These are phyloP conservation scores for Lepidurus packardi DNA, from an alignment of 1,140 invertebrate genomes.

Conservation along the genomic window DNA sequence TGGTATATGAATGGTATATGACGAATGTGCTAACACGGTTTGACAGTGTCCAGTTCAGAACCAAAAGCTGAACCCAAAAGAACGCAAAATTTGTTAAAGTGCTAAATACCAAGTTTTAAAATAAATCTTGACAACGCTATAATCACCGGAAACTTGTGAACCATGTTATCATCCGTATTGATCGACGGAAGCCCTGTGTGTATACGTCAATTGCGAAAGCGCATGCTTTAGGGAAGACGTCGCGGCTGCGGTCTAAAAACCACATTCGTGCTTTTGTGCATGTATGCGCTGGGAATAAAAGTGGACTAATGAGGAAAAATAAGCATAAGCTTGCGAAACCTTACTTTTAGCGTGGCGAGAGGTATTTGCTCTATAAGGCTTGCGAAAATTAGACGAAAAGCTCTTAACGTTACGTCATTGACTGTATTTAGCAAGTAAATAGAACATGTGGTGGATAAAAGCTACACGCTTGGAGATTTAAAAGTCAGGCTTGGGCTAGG, in stretches of 20 bases:
- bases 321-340: neutral
- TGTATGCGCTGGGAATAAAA: neutral
- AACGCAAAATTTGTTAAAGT: too few species aligned
- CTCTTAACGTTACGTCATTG: neutral
- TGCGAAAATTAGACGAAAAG: too few species aligned
- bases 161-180: conserved; percentile 19
- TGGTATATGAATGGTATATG: too few species aligned
- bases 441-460: too few species aligned
- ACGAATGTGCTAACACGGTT: too few species aligned
- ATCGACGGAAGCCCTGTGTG: neutral
- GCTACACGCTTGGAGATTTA: too few species aligned
- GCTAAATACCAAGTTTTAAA: neutral
- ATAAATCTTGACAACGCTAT: neutral
- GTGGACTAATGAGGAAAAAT: neutral
- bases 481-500: too few species aligned
- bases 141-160: conserved; percentile 9
- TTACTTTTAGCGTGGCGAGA: too few species aligned
- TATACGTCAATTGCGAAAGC: neutral
- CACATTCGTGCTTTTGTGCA: neutral
- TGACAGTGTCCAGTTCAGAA: too few species aligned
- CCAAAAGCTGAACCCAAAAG: too few species aligned
- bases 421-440: neutral
- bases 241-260: neutral
- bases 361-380: too few species aligned
- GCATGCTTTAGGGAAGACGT: neutral